These are phyloP conservation scores for Cyphomyrus plagiostoma DNA, from an alignment of 2,113 vertebrate genomes.

Conservation along the genomic window DNA sequence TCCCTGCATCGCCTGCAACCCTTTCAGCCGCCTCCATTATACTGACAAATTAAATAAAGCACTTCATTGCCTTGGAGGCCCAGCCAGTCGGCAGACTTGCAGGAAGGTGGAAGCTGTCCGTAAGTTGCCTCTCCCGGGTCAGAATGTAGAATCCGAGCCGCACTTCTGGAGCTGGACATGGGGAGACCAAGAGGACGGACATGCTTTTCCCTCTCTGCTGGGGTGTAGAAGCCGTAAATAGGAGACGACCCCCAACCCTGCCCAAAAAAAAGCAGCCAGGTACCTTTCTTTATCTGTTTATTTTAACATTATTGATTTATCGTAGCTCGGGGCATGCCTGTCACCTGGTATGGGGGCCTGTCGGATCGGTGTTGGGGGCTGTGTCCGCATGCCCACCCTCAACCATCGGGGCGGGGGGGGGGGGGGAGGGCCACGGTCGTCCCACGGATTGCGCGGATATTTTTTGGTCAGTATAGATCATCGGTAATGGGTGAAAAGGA, in stretches of 20 bases:
- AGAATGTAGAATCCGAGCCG: not conserved
- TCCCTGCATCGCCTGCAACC: conserved; percentile 77
- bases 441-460: too few relatives aligned
- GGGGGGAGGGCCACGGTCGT: too few relatives aligned
- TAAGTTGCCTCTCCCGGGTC: conserved; percentile 30
- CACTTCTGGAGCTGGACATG: not conserved
- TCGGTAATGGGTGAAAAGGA: too few relatives aligned
- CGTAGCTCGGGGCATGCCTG: not conserved
- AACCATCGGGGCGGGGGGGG: not conserved
- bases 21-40: conserved; percentile 91
- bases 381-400: not conserved
- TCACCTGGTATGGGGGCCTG: not conserved
- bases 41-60: conserved; percentile 99
- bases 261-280: conserved; percentile 32
- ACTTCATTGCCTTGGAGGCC: conserved; percentile 76
- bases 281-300: conserved; percentile 25
- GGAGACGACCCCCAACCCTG: not conserved
- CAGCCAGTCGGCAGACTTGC: conserved; percentile 60
- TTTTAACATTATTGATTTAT: conserved; percentile 11
- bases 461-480: too few relatives aligned
- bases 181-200: not conserved
- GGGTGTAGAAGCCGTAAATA: not conserved
- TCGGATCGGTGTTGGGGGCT: not conserved
- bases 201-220: not conserved
- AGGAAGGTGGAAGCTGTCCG: conserved; percentile 57